Base-by-base conservation (phyloP, 1,140 invertebrate genomes). In the Drosophila fuyamai region DNA sequence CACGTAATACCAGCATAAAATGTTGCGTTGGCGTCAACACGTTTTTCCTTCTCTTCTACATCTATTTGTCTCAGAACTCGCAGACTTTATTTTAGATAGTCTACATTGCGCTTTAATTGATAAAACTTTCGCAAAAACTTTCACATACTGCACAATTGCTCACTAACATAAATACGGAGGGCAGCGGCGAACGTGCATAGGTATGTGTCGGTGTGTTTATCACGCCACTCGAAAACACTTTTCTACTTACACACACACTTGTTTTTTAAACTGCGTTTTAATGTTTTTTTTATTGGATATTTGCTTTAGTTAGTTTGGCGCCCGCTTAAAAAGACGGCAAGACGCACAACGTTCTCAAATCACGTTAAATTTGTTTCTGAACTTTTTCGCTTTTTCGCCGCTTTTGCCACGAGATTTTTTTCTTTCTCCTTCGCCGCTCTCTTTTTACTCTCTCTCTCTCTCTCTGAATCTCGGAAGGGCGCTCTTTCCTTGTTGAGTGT, bases 381-480 rank as follows among this genome's bases (percentile, higher is more conserved):
- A 48, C 23, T 29, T 50, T 72, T 60, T 73, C 78, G 73, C 67
- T 29, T 36, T 51, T 79, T 78, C 58, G 54, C 57, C 23, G 23
- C 23, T 79, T 75, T 76, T 84, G 76, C 79, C 79, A 82, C 79
- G 79, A 70, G 32, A 82, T 63, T 77, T 77, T 80, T 85, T 77
- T 84, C 77, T 62, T 84, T 84, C 76, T 79, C 61, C 71, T 81
- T 68, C 53, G 53, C 13, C 27, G 29, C 48, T 41, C 68, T 54
- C 50, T 43, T 41, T 44, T 46, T 2, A 12, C 23, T 48, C 70
- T 63, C 62, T 55, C 36, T 32, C 60, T 47, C 77, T 9, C 47
- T 40, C 46, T 43, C 65, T 14, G 36, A 41, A 6, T 32, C 6
- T 8, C 7, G 6, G 29, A 53, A 27, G 14, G 13, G 13, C 5